A percentile compares a stretch with the other conserved stretches of the same genome.
Conservation (phyloP, 2,113 vertebrate species). For the Lutjanus erythropterus region DNA sequence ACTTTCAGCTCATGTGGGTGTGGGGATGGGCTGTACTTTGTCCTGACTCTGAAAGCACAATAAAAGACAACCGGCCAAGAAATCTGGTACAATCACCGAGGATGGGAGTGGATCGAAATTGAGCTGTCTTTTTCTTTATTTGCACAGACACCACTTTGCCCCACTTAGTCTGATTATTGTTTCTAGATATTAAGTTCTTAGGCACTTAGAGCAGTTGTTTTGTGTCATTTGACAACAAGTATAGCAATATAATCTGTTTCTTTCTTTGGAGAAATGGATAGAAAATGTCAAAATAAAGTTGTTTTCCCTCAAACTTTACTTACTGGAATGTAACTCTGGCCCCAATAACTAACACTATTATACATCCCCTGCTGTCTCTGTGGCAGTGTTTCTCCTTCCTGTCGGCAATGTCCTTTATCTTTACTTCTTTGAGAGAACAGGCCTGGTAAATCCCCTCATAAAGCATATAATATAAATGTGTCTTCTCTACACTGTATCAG, state of each 20-base stretch:
- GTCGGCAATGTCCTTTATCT: slow-evolving; percentile 54
- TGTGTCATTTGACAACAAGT: not conserved
- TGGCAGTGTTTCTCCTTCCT: slow-evolving; percentile 39
- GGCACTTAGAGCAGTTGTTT: not conserved
- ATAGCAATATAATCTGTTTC: not conserved
- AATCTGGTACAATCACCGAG: slow-evolving; percentile 56
- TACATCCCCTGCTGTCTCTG: slow-evolving; percentile 26
- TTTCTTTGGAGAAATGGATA: not conserved
- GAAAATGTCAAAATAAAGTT: not conserved
- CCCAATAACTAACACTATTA: not conserved
- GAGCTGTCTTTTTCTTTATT: slow-evolving; percentile 17
- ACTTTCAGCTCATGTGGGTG: slow-evolving; percentile 58
- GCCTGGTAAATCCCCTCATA: slow-evolving; percentile 67
- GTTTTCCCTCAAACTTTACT: not conserved
- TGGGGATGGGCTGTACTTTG: slow-evolving; percentile 71
- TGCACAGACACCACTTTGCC: not conserved
- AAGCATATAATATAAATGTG: slow-evolving; percentile 64
- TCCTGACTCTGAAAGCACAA: slow-evolving; percentile 72
- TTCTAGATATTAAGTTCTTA: slow-evolving; percentile 1
- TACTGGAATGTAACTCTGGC: not conserved
- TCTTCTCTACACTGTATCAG: slow-evolving; percentile 62
- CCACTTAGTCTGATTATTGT: not conserved
- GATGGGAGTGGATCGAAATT: slow-evolving; percentile 42
- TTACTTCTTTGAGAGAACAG: slow-evolving; percentile 51
- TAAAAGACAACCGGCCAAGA: slow-evolving; percentile 63